Conservation (phyloP, 2,888 invertebrate species). For the Hirudinaria manillensis region DNA sequence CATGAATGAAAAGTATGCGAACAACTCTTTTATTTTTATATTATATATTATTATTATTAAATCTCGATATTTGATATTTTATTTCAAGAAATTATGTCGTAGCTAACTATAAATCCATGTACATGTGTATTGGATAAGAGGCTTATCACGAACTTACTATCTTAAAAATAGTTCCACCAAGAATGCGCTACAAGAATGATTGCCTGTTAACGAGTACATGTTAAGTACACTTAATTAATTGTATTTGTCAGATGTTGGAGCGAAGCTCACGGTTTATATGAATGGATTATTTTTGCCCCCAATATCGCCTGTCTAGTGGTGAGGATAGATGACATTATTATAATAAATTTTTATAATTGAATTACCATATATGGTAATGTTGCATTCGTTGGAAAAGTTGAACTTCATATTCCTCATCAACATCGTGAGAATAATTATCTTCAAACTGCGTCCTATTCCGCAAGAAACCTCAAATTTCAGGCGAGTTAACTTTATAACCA, state of each 20-base stretch:
- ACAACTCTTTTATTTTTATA: too few species aligned
- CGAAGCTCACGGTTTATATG: conserved; percentile 28
- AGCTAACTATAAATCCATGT: too few species aligned
- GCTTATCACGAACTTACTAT: too few species aligned
- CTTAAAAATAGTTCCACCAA: too few species aligned
- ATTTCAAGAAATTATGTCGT: too few species aligned
- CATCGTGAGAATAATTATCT: conserved; percentile 41
- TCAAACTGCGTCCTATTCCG: conserved; percentile 41
- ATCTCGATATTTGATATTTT: too few species aligned
- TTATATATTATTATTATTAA: too few species aligned
- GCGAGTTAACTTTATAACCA: conserved; percentile 28
- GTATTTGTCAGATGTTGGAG: conserved; percentile 35
- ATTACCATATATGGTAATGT: too few species aligned
- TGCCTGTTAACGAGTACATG: too few species aligned
- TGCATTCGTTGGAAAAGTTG: conserved; percentile 16
- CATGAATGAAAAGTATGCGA: neutral
- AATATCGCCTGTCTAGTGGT: conserved; percentile 35
- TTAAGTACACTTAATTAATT: too few species aligned
- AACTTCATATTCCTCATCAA: conserved; percentile 37
- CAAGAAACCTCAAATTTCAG: conserved; percentile 42
- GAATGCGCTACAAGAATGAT: too few species aligned
- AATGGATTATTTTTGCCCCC: conserved; percentile 37
- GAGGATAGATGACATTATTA: neutral
- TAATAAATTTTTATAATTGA: neutral
- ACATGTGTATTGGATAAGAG: too few species aligned